Evolutionary conservation across 2,888 invertebrate species (phyloP).

Genomic region (Tortrix viridana): DNA sequence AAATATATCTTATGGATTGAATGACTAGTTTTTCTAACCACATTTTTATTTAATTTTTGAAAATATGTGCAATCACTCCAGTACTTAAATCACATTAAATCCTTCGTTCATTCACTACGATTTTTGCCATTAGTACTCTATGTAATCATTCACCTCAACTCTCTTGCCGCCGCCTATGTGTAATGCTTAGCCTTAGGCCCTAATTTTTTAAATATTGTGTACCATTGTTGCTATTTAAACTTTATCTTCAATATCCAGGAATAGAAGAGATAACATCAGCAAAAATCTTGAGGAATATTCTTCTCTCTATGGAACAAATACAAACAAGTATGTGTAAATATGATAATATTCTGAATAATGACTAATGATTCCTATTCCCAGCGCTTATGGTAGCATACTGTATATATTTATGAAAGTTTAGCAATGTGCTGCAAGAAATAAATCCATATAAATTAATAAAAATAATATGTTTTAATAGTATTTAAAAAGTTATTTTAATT

Average conservation of each 20-base stretch:
- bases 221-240: slow-evolving; percentile 9
- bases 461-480: too few relatives aligned
- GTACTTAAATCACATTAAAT: too few relatives aligned
- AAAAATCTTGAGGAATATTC: slow-evolving; percentile 76
- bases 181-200: background rate
- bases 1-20: too few relatives aligned
- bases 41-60: too few relatives aligned
- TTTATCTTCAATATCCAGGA: slow-evolving; percentile 72
- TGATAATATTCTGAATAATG: slow-evolving; percentile 53
- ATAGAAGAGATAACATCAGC: slow-evolving; percentile 75
- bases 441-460: slow-evolving; percentile 13
- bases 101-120: too few relatives aligned
- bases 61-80: too few relatives aligned
- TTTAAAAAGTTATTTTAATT: too few relatives aligned
- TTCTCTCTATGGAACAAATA: slow-evolving; percentile 72
- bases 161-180: too few relatives aligned
- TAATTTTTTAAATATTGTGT: background rate
- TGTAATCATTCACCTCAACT: too few relatives aligned
- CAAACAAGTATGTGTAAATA: slow-evolving; percentile 76
- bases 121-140: too few relatives aligned
- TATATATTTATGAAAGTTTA: slow-evolving; percentile 63
- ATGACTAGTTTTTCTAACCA: too few relatives aligned
- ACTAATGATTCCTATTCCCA: slow-evolving; percentile 48
- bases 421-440: slow-evolving; percentile 16
- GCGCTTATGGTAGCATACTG: slow-evolving; percentile 50